Evolutionary conservation across 2,888 invertebrate genomes (phyloP).

Genomic region (Cylindroiulus punctatus): DNA sequence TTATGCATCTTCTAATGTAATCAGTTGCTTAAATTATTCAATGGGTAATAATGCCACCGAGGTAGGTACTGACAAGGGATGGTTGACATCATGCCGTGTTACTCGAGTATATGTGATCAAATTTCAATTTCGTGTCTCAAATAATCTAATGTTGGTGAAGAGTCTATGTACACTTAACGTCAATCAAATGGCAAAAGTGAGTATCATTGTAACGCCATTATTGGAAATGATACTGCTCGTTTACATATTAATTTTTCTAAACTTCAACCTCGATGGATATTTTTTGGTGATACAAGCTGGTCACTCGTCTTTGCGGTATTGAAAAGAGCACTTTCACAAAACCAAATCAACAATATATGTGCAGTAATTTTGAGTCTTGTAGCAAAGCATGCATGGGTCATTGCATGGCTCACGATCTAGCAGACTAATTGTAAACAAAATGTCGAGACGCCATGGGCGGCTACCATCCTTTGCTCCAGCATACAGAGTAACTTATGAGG

Average conservation of each 20-base stretch:
- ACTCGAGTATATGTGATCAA: background rate
- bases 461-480: background rate
- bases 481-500: background rate
- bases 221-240: background rate
- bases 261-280: background rate
- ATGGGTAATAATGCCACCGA: background rate
- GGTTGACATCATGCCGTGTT: too few relatives aligned
- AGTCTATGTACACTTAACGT: background rate
- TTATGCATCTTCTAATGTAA: background rate
- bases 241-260: background rate
- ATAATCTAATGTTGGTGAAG: background rate
- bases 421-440: background rate
- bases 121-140: background rate
- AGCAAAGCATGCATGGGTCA: too few relatives aligned
- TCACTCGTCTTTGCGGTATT: background rate
- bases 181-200: slow-evolving; percentile 1
- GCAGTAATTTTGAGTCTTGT: too few relatives aligned
- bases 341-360: too few relatives aligned
- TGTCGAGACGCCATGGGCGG: background rate
- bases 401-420: background rate
- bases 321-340: too few relatives aligned
- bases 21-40: background rate
- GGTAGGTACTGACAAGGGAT: background rate
- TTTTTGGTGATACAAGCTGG: too few relatives aligned
- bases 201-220: background rate